These are phyloP conservation scores for Callopanchax toddi DNA, from an alignment of 2,113 vertebrate species.

Conservation along the genomic window DNA sequence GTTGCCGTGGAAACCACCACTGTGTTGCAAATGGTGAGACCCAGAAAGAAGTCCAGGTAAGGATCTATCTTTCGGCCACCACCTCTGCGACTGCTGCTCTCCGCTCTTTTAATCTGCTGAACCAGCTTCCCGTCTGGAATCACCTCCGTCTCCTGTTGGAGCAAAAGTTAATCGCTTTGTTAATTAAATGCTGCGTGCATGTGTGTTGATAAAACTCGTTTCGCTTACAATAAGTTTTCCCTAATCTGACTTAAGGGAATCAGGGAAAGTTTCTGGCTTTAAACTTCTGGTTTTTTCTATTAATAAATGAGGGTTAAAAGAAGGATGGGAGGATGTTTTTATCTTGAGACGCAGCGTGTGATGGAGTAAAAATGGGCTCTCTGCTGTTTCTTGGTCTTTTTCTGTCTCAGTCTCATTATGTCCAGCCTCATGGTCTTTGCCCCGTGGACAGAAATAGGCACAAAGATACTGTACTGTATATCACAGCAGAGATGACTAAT, in stretches of 20 bases:
- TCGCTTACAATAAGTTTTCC: background rate
- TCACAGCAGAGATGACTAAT: constrained; percentile 53
- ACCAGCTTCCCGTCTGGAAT: constrained; percentile 87
- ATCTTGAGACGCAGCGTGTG: constrained; percentile 27
- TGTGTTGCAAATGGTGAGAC: constrained; percentile 94
- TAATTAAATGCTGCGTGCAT: constrained; percentile 29
- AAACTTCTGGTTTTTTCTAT: constrained; percentile 8
- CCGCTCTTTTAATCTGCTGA: constrained; percentile 79
- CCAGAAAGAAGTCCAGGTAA: constrained; percentile 92
- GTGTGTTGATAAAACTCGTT: constrained; percentile 21
- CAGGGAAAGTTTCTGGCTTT: constrained; percentile 1
- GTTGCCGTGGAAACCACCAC: constrained; percentile 93
- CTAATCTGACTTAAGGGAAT: constrained; percentile 6
- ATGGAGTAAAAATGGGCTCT: constrained; percentile 21
- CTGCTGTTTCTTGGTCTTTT: constrained; percentile 17
- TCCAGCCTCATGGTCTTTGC: constrained; percentile 46
- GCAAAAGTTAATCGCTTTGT: constrained; percentile 44
- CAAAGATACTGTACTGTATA: constrained; percentile 54
- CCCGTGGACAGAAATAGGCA: constrained; percentile 51
- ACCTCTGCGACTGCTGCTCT: constrained; percentile 49
- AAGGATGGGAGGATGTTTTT: constrained; percentile 15
- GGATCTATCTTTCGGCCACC: constrained; percentile 61
- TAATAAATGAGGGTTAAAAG: background rate
- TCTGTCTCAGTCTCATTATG: constrained; percentile 40
- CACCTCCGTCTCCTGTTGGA: constrained; percentile 89